Evolutionary conservation across 53 echinoderm and acorn worm genomes (phyloP).

Genomic region (Antedon mediterranea): DNA sequence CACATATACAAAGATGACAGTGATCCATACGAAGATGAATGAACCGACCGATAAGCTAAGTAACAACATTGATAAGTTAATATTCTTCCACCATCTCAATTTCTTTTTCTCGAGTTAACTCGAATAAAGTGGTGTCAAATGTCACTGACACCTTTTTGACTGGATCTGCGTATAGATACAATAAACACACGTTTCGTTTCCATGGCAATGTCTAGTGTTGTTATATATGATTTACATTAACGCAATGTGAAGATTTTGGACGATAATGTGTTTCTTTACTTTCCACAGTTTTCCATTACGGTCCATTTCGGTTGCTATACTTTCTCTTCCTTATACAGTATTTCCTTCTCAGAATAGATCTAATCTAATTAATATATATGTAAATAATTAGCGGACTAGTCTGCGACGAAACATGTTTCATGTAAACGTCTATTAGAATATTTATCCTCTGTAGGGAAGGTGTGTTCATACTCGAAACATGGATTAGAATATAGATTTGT

Average conservation of each 20-base stretch:
- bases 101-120: no score
- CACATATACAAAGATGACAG: no score
- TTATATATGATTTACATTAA: background rate
- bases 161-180: background rate
- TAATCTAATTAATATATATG: background rate
- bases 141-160: background rate
- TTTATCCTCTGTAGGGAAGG: no score
- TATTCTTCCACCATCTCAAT: no score
- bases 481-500: no score
- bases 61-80: no score
- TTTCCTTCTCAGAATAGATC: background rate
- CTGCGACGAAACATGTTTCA: no score
- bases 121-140: background rate
- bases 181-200: background rate
- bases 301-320: background rate
- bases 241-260: background rate
- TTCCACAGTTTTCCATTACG: background rate
- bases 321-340: background rate
- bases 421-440: no score
- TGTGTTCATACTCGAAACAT: no score
- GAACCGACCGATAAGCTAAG: no score
- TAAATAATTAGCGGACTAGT: background rate
- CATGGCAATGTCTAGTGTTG: background rate
- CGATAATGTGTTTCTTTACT: background rate
- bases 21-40: no score